A percentile compares a stretch with the other conserved stretches of the same genome.
Evolutionary conservation across 2,797 vertebrate species (phyloP).

Genomic region (Dallia pectoralis): DNA sequence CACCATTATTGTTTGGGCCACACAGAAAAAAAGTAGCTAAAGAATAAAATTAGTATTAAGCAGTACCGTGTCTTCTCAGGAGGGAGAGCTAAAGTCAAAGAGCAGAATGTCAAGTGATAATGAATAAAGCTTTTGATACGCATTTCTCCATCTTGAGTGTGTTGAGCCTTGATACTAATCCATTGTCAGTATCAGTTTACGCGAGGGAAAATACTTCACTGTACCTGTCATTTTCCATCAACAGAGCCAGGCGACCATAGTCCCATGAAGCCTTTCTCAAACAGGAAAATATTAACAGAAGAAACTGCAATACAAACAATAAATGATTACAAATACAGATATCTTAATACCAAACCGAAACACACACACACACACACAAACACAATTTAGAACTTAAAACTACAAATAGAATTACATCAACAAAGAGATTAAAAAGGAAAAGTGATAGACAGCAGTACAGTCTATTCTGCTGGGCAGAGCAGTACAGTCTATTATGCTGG

Average conservation of each 20-base stretch:
- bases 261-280: slow-evolving; percentile 98
- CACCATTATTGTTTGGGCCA: not conserved
- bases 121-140: slow-evolving; percentile 10
- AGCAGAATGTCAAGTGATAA: slow-evolving; percentile 27
- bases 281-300: slow-evolving; percentile 91
- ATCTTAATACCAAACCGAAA: not conserved
- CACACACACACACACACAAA: slow-evolving; percentile 15
- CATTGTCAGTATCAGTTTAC: not conserved
- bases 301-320: slow-evolving; percentile 71
- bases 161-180: slow-evolving; percentile 19
- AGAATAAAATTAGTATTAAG: not conserved
- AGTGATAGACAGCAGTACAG: not conserved
- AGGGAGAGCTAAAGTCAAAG: slow-evolving; percentile 54
- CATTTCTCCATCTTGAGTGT: slow-evolving; percentile 46
- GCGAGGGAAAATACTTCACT: slow-evolving; percentile 38
- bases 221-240: slow-evolving; percentile 96
- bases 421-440: too few species aligned
- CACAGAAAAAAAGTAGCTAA: not conserved
- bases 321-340: not conserved
- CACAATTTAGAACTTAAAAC: not conserved
- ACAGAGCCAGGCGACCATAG: slow-evolving; percentile 91
- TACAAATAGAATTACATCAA: too few species aligned
- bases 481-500: too few species aligned
- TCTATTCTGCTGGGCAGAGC: too few species aligned
- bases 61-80: slow-evolving; percentile 47